phyloP scores from a whole-genome alignment of 2,888 invertebrate genomes.

The Pocota personata region DNA sequence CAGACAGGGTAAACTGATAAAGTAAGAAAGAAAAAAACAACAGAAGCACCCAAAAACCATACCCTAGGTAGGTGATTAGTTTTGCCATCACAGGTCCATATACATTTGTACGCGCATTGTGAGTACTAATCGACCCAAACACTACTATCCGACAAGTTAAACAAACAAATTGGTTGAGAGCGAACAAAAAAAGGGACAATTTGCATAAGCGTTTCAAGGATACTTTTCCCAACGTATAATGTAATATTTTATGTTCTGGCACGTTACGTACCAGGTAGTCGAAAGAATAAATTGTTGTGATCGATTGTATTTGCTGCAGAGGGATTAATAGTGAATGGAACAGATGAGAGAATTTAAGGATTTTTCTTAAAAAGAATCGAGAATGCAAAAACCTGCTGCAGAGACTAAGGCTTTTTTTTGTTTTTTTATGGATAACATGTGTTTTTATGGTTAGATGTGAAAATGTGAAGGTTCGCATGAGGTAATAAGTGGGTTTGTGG shows the following conservation, averaged over 20 bases:
- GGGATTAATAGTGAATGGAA: background rate
- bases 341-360: background rate
- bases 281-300: background rate
- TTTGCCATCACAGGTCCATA: background rate
- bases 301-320: background rate
- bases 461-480: background rate
- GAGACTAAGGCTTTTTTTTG: background rate
- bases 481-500: no score
- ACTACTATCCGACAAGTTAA: conserved; percentile 8
- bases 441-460: background rate
- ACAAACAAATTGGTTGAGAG: conserved; percentile 16
- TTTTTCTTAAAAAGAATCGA: background rate
- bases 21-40: conserved; percentile 1
- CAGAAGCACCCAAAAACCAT: background rate
- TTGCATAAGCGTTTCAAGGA: conserved; percentile 41
- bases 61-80: conserved; percentile 12
- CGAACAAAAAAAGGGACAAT: background rate
- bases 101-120: background rate
- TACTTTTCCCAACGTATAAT: background rate
- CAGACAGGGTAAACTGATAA: background rate
- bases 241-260: background rate
- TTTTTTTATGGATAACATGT: background rate
- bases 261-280: background rate
- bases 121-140: conserved; percentile 4
- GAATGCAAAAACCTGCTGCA: conserved; percentile 1